Evolutionary conservation across 1,140 invertebrate genomes (phyloP).

Genomic region (Anoplolepis gracilipes): DNA sequence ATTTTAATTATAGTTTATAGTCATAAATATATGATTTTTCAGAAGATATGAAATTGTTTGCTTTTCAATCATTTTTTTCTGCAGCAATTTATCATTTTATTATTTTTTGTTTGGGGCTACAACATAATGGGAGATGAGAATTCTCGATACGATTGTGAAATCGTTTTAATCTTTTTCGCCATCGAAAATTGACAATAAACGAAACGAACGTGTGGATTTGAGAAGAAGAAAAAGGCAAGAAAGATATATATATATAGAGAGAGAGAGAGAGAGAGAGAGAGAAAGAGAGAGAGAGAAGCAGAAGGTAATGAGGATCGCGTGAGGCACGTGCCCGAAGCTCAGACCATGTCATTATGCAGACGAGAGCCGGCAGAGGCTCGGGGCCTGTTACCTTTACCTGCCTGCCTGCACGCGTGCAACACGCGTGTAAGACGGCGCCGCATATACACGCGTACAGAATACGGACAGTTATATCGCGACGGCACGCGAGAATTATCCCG

Average conservation of each 20-base stretch:
- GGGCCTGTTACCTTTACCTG: conserved; percentile 74
- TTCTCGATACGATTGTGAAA: background rate
- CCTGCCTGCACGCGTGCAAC: conserved; percentile 62
- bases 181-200: conserved; percentile 10
- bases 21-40: background rate
- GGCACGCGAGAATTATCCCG: conserved; percentile 41
- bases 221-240: conserved; percentile 61
- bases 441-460: conserved; percentile 38
- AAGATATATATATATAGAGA: too few species aligned
- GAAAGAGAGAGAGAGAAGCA: conserved; percentile 43
- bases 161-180: background rate
- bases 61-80: background rate
- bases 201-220: background rate
- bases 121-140: background rate
- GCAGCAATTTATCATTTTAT: background rate
- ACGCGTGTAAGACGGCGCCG: conserved; percentile 56
- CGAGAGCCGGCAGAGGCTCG: conserved; percentile 72
- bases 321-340: conserved; percentile 83
- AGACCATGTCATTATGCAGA: conserved; percentile 81
- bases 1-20: background rate
- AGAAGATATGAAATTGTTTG: background rate
- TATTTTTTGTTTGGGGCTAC: background rate
- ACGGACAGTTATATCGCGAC: conserved; percentile 22
- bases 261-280: conserved; percentile 30
- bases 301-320: conserved; percentile 83